Base-by-base conservation (phyloP, 37 sponge, comb jelly and placozoan species). In the Eunapius fragilis region DNA sequence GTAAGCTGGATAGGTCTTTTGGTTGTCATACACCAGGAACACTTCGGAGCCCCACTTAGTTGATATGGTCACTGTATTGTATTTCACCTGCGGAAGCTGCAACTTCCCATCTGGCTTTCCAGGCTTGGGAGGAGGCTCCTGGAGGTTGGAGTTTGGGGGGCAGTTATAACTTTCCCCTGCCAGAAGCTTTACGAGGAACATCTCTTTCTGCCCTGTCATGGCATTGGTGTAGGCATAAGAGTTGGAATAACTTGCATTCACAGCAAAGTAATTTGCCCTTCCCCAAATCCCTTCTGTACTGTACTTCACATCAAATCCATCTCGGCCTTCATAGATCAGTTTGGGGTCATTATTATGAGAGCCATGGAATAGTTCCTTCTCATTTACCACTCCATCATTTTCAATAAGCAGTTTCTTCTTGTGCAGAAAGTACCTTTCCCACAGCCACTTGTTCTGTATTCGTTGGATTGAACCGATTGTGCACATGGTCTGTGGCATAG, bases 281-380 rank as follows among this genome's bases (percentile, higher is more conserved):
- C 94, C 94, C 94, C 94, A 93, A 81, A 86, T 83, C 19, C 94
- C 94, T 11, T 25, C 28, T 19, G 37, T 28, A 41, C 82, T 74
- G 37, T 87, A 89, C 4, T 90, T 83, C 87, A 89, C 82, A 68
- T 93, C 94, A 93, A 92, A 92, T 3, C 88, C 88, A 77, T 88
- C 86, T 67, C 83, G 88, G 23, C 85, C 74, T 30, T 79, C 67
- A 77, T 92, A 92, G 27, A 92, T 84, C 23, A 25, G 5, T 25
- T 32, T 37, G 25, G 92, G 92, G 0, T 37, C 50, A 25, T 28
- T 87, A 23, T 35, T 49, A 34, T 85, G 48, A n/a, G 92, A 84
- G 7, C 92, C 92, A 75, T 92, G 92, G 68, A 88, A 92, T n/a
- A 92, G 85, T 22, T 88, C 85, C 26, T 67, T 22, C 83, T 92